Percentiles rank a stretch among this genome's conserved stretches.
These are phyloP conservation scores for Pteropus rufus DNA, from an alignment of 2,797 vertebrate genomes.

Conservation along the genomic window DNA sequence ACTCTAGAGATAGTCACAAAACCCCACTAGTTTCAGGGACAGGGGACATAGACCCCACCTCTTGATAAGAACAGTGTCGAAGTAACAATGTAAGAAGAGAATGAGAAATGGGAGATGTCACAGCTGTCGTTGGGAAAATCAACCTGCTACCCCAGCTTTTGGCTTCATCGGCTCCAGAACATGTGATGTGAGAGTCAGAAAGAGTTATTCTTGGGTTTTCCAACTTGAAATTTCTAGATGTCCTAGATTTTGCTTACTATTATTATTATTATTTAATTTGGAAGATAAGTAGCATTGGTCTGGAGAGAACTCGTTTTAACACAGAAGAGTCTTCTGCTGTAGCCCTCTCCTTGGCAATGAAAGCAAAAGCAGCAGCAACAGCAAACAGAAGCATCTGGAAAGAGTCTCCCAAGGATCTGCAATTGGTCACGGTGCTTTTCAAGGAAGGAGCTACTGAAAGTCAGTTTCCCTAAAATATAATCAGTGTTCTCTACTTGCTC, in stretches of 20 bases:
- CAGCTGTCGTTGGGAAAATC: neutral
- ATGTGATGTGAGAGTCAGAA: neutral
- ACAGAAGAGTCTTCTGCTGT: neutral
- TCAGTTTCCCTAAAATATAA: slow-evolving; percentile 38
- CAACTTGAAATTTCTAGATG: neutral
- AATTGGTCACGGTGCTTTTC: slow-evolving; percentile 48
- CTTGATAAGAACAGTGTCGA: neutral
- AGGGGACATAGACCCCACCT: neutral
- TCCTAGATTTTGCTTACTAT: neutral
- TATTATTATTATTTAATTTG: neutral
- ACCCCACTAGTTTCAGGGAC: neutral
- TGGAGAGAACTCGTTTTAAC: neutral
- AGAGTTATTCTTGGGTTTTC: neutral
- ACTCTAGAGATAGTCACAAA: neutral
- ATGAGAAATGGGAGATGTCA: neutral
- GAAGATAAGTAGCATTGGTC: neutral
- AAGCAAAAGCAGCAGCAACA: neutral
- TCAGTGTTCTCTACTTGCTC: neutral
- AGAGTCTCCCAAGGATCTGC: slow-evolving; percentile 31
- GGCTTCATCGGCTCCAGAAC: neutral
- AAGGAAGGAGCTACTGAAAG: slow-evolving; percentile 50
- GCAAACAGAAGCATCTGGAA: slow-evolving; percentile 60
- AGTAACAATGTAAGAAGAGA: neutral
- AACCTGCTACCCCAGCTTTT: neutral
- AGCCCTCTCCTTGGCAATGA: neutral